Conservation (phyloP, 2,888 invertebrate genomes). For the Kryphioiulus occultus region DNA sequence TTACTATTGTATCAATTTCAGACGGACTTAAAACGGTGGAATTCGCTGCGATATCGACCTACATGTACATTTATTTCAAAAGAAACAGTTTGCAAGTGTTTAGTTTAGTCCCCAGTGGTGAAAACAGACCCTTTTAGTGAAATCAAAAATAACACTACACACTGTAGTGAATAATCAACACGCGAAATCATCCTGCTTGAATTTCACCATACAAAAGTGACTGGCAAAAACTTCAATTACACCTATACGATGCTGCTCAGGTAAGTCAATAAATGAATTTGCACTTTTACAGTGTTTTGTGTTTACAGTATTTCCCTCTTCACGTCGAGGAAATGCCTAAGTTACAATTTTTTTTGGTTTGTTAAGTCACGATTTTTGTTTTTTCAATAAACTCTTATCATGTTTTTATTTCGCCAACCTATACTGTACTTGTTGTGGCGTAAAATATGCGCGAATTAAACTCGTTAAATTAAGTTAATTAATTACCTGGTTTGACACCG, state of each 20-base stretch:
- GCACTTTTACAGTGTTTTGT: background rate
- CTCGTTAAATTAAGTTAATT: background rate
- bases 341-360: background rate
- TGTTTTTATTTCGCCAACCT: background rate
- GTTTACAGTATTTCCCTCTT: background rate
- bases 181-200: background rate
- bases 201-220: background rate
- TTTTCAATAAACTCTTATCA: background rate
- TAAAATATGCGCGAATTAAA: background rate
- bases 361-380: background rate
- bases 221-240: background rate
- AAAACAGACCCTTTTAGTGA: background rate
- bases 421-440: background rate
- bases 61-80: too few relatives aligned
- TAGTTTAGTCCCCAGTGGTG: background rate
- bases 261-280: slow-evolving; percentile 13
- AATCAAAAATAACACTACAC: background rate
- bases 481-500: background rate
- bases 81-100: too few relatives aligned
- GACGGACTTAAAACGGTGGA: too few relatives aligned
- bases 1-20: background rate
- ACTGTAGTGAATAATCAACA: background rate
- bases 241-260: background rate
- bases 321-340: background rate
- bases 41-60: too few relatives aligned